phyloP scores from a whole-genome alignment of 2,797 vertebrate genomes.

The Sebastes hopkinsi region DNA sequence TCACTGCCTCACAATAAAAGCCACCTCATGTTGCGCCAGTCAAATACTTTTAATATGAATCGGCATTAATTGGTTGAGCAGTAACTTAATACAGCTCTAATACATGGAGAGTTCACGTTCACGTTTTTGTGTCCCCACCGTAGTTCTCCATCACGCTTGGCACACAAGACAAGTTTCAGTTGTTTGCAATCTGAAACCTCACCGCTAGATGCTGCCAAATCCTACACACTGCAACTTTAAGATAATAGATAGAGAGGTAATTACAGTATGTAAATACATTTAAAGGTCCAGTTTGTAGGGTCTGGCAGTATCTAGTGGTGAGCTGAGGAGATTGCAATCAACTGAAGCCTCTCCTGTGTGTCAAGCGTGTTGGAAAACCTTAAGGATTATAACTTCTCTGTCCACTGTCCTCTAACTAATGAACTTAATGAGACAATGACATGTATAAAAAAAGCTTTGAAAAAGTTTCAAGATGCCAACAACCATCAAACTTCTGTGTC shows the following conservation, averaged over 20 bases:
- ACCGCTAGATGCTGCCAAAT: no score
- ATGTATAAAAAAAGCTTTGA: not conserved
- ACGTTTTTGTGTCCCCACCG: no score
- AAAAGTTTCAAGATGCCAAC: not conserved
- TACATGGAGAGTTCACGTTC: not conserved
- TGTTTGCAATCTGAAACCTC: no score
- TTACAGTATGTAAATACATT: not conserved
- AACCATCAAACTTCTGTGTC: not conserved
- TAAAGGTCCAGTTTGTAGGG: no score
- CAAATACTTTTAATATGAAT: not conserved
- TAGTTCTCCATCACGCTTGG: no score
- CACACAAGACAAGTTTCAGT: no score
- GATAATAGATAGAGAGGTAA: not conserved
- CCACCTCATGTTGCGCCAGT: not conserved
- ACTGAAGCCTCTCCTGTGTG: no score
- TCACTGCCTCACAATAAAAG: not conserved
- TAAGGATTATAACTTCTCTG: not conserved
- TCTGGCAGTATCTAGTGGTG: no score
- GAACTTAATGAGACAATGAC: not conserved
- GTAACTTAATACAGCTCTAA: not conserved
- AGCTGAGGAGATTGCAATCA: no score
- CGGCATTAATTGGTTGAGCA: not conserved
- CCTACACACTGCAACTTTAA: no score
- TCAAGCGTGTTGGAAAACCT: no score
- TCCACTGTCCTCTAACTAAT: not conserved